These are phyloP conservation scores for Episyrphus balteatus DNA, from an alignment of 1,140 invertebrate genomes.

Conservation along the genomic window DNA sequence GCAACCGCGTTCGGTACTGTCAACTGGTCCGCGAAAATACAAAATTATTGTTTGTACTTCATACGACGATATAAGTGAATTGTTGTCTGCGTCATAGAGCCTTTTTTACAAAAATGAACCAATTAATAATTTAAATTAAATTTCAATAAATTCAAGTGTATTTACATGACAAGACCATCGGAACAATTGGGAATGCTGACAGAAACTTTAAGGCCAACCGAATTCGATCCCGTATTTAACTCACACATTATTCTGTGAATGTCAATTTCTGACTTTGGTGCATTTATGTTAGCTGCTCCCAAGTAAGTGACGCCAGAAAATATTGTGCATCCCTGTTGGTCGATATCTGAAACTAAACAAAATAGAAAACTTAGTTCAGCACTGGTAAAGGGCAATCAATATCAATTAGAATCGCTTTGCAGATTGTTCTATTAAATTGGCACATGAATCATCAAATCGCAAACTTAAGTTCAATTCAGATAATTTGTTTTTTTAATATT, in stretches of 20 bases:
- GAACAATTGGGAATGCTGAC: constrained; percentile 86
- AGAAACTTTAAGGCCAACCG: constrained; percentile 67
- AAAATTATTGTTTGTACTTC: constrained; percentile 89
- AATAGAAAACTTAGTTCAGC: not conserved
- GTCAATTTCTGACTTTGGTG: constrained; percentile 88
- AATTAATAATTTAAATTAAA: constrained; percentile 3
- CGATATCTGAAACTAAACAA: constrained; percentile 54
- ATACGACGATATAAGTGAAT: constrained; percentile 78
- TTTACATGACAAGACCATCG: constrained; percentile 69
- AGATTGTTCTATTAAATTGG: too few species aligned
- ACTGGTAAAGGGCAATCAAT: not conserved
- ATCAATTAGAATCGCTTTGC: too few species aligned
- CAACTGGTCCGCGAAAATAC: constrained; percentile 83
- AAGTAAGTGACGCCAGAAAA: constrained; percentile 92
- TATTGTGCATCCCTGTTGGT: constrained; percentile 71
- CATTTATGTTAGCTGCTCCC: constrained; percentile 84
- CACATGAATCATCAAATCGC: too few species aligned
- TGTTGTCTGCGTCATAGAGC: constrained; percentile 72
- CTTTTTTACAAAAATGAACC: constrained; percentile 39
- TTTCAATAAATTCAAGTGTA: not conserved
- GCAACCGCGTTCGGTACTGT: constrained; percentile 73
- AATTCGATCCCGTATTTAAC: constrained; percentile 57
- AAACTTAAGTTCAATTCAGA: too few species aligned
- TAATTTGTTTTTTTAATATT: too few species aligned
- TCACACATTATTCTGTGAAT: constrained; percentile 90